phyloP scores from a whole-genome alignment of 2,113 vertebrate genomes.

The Anarhynchus alexandrinus region DNA sequence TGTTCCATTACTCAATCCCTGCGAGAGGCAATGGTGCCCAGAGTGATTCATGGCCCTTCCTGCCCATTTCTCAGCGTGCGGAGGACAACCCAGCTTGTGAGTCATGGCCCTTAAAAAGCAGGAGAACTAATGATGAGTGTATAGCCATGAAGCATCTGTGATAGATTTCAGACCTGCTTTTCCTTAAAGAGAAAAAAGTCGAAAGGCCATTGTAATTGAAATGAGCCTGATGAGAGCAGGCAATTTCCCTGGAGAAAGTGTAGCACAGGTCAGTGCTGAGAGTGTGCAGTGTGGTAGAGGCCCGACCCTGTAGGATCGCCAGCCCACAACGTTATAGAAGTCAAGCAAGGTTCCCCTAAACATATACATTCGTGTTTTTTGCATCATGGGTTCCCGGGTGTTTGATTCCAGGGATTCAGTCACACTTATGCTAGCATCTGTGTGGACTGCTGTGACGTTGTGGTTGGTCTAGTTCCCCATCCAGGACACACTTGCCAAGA shows the following conservation, averaged over 20 bases:
- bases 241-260: not conserved
- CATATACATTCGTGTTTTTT: not conserved
- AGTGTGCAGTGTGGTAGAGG: not conserved
- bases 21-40: not conserved
- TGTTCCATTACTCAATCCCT: not conserved
- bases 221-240: not conserved
- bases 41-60: not conserved
- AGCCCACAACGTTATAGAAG: not conserved
- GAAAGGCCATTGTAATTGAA: not conserved
- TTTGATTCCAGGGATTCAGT: not conserved
- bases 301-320: not conserved
- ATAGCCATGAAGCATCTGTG: not conserved
- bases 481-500: not conserved
- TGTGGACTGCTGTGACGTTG: not conserved
- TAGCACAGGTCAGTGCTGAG: not conserved
- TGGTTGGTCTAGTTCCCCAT: not conserved
- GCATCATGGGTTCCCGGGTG: accelerated
- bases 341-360: not conserved
- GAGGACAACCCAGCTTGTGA: not conserved
- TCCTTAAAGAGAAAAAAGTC: not conserved
- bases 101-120: not conserved
- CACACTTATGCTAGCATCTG: not conserved
- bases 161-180: not conserved
- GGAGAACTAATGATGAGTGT: not conserved
- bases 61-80: not conserved